Base-by-base conservation (phyloP, 2,797 vertebrate species). In the Pangasius djambal region DNA sequence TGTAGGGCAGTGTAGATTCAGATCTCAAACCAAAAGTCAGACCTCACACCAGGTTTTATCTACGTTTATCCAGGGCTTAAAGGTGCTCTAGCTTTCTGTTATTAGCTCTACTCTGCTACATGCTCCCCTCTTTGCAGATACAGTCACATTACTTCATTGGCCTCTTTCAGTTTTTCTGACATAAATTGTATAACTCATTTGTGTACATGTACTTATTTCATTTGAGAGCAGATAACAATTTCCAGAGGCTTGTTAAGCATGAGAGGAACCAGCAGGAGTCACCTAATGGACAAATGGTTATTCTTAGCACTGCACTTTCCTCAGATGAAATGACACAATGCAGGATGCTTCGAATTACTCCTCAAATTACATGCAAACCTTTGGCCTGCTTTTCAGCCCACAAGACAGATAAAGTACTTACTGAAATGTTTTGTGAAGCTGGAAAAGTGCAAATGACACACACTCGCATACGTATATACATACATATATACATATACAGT, bases 301-400 rank as follows among this genome's bases (percentile, higher is more conserved):
- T 86, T 86, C 63, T 37, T 86, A 82, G 63, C 7, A 20, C 83
- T 78, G 44, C 20, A 34, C 77, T 88, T 69, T 79, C 74, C 3
- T 81, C 65, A 79, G 18, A 70, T 44, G 31, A 70, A 85, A 63
- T 85, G 75, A 89, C 84, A 69, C 1, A 8, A 65, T 61, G 50
- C n/a, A n/a, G 28, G 34, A 74, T 34, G 28, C 63, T 18, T 81
- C 72, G 69, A 37, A 63, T 82, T 86, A 59, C 81, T 83, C 6
- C 28, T 82, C 52, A 63, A 16, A 79, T 82, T 70, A 70, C 83
- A 81, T n/a, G 34, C 37, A 81, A 72, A 89, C 83, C 88, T 78
- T 85, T 86, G 63, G 63, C 83, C 63, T 79, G 31, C 34, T 70
- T 88, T 55, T 52, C 28, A 84, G 55, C 1, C 40, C 59, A 57